A percentile compares a stretch with the other conserved stretches of the same genome.
phyloP scores from a whole-genome alignment of 2,797 vertebrate species.

The Micropoecilia bifurca region DNA sequence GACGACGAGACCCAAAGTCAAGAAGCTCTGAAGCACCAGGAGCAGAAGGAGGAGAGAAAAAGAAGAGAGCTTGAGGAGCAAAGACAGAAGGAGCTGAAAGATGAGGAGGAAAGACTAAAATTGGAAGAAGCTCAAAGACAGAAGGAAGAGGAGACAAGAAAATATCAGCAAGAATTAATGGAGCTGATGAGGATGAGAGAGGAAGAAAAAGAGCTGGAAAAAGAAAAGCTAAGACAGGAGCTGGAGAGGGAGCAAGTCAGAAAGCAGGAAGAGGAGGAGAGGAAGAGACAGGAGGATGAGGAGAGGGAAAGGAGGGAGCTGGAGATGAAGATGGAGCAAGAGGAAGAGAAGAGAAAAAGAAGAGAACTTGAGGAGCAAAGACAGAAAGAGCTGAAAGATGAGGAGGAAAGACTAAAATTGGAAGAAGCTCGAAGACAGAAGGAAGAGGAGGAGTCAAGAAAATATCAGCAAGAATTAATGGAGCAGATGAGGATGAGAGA shows the following conservation, averaged over 20 bases:
- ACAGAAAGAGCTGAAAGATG: neutral
- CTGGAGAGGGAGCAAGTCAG: conserved; percentile 6
- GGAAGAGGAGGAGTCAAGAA: conserved; percentile 13
- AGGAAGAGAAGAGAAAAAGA: conserved; percentile 6
- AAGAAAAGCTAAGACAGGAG: conserved; percentile 13
- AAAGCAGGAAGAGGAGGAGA: neutral
- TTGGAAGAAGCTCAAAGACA: neutral
- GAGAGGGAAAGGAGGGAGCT: neutral
- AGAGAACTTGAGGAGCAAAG: conserved; percentile 10
- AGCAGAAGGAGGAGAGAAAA: conserved; percentile 46
- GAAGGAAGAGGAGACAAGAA: conserved; percentile 30
- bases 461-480: too few relatives aligned
- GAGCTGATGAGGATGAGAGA: neutral
- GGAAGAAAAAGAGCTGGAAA: conserved; percentile 34
- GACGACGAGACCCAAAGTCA: conserved; percentile 17
- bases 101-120: conserved; percentile 1
- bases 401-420: conserved; percentile 8
- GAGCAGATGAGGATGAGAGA: conserved; percentile 17
- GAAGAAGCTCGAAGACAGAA: neutral
- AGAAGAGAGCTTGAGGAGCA: neutral
- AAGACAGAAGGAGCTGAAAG: conserved; percentile 15
- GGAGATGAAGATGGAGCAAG: too few relatives aligned
- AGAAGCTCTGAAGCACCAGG: conserved; percentile 41
- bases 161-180: too few relatives aligned
- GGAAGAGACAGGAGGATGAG: neutral